Percentiles rank a stretch among this genome's conserved stretches.
Conservation (phyloP, 1,140 invertebrate genomes). For the Macrobrachium rosenbergii region DNA sequence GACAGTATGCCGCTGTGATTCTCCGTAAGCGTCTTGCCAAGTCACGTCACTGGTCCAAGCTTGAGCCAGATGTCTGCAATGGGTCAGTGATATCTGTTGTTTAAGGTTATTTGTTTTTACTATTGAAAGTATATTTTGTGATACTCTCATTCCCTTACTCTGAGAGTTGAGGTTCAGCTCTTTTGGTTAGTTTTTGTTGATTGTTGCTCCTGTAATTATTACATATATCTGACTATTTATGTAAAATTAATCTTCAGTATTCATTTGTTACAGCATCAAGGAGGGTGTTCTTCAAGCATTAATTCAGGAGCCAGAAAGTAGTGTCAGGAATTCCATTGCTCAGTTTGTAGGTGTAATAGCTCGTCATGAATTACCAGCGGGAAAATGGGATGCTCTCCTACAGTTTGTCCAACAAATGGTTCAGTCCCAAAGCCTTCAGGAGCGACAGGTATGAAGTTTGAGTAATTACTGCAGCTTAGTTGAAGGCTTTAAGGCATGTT, state of each 20-base stretch:
- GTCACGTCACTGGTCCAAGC: conserved; percentile 76
- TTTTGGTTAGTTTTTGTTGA: not conserved
- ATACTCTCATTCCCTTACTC: too few relatives aligned
- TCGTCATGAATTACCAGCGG: conserved; percentile 79
- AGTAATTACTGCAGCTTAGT: not conserved
- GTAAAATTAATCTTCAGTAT: not conserved
- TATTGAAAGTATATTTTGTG: too few relatives aligned
- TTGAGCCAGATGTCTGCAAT: conserved; percentile 73
- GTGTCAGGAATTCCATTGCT: conserved; percentile 77
- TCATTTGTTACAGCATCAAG: conserved; percentile 74
- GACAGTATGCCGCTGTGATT: conserved; percentile 79
- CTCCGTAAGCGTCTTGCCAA: conserved; percentile 76
- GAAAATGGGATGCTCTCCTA: conserved; percentile 80
- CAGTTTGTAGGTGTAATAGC: conserved; percentile 79
- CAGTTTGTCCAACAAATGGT: conserved; percentile 77
- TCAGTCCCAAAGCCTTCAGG: conserved; percentile 73
- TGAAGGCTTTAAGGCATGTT: too few relatives aligned
- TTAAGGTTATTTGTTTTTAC: not conserved
- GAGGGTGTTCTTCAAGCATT: conserved; percentile 75
- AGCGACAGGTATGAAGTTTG: conserved; percentile 74
- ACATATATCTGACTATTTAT: too few relatives aligned
- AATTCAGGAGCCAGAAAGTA: conserved; percentile 76
- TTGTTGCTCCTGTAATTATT: not conserved
- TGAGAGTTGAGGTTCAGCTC: too few relatives aligned
- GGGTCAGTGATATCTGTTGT: conserved; percentile 69